phyloP scores from a whole-genome alignment of 2,888 invertebrate genomes.

The Cheilosia scutellata region DNA sequence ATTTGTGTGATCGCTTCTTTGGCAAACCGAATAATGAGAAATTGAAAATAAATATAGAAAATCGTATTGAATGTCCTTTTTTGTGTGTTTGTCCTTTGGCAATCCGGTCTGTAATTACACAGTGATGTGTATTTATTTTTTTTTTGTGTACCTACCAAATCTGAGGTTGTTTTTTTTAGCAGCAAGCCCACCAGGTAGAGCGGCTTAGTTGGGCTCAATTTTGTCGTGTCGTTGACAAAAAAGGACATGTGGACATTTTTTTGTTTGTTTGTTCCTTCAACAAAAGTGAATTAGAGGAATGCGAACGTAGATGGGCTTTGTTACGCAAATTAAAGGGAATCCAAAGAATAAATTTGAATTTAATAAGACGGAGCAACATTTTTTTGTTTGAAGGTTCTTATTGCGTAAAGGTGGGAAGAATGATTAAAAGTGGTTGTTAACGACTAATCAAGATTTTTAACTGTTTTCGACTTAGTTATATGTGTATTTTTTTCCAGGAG shows the following conservation, averaged over 20 bases:
- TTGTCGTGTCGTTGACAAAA: constrained; percentile 35
- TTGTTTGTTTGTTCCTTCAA: constrained; percentile 8
- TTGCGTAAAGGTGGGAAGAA: too few relatives aligned
- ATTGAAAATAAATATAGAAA: constrained; percentile 74
- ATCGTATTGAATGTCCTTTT: constrained; percentile 74
- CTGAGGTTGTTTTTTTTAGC: constrained; percentile 18
- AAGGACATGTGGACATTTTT: constrained; percentile 60
- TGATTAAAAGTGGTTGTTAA: too few relatives aligned
- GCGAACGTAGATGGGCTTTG: neutral
- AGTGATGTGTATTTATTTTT: constrained; percentile 53
- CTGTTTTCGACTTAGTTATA: too few relatives aligned
- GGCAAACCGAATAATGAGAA: constrained; percentile 57
- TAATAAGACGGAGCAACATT: neutral
- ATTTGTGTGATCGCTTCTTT: constrained; percentile 57
- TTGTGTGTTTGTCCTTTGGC: constrained; percentile 34
- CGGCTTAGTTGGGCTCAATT: constrained; percentile 41
- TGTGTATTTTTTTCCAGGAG: too few relatives aligned
- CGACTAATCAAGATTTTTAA: too few relatives aligned
- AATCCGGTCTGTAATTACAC: constrained; percentile 68
- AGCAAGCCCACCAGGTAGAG: constrained; percentile 25
- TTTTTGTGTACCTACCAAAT: constrained; percentile 5
- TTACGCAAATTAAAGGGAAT: neutral
- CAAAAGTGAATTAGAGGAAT: constrained; percentile 10
- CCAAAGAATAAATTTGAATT: neutral
- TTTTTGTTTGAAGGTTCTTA: neutral